A percentile compares a stretch with the other conserved stretches of the same genome.
phyloP scores from a whole-genome alignment of 2,113 vertebrate genomes.

The Rhipidura dahli region DNA sequence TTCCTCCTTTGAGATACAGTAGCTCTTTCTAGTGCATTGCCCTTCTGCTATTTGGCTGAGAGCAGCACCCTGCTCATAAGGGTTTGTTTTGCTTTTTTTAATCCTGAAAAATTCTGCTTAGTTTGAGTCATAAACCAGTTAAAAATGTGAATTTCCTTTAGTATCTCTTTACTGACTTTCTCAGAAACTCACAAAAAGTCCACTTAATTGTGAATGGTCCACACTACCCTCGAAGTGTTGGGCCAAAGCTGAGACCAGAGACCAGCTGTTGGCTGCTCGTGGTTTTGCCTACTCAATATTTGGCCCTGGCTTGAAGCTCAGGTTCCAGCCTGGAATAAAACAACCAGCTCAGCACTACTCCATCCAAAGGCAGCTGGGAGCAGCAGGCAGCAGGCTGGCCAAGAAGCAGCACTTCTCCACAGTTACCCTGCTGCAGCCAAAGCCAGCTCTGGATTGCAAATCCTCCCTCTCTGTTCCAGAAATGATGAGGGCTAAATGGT shows the following conservation, averaged over 20 bases:
- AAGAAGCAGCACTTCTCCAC: background rate
- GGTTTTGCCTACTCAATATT: background rate
- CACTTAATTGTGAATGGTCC: background rate
- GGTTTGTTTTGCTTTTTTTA: fast-evolving
- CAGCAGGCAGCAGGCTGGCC: background rate
- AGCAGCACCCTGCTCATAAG: background rate
- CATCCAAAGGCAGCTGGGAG: background rate
- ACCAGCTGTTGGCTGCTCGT: fast-evolving
- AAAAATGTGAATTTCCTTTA: background rate
- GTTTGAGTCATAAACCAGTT: background rate
- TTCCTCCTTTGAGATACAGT: background rate
- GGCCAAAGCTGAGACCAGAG: background rate
- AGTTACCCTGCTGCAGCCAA: background rate
- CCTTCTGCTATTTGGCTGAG: background rate
- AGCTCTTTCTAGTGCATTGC: background rate
- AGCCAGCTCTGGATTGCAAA: background rate
- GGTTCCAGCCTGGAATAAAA: background rate
- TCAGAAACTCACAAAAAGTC: background rate
- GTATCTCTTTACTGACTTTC: background rate
- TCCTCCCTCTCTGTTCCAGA: background rate
- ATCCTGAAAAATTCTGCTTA: background rate
- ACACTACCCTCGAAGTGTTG: fast-evolving
- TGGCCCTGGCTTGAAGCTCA: background rate
- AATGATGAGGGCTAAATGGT: background rate
- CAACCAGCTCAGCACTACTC: background rate